Evolutionary conservation across 2,113 vertebrate species (phyloP).

Genomic region (Oostethus manadensis): DNA sequence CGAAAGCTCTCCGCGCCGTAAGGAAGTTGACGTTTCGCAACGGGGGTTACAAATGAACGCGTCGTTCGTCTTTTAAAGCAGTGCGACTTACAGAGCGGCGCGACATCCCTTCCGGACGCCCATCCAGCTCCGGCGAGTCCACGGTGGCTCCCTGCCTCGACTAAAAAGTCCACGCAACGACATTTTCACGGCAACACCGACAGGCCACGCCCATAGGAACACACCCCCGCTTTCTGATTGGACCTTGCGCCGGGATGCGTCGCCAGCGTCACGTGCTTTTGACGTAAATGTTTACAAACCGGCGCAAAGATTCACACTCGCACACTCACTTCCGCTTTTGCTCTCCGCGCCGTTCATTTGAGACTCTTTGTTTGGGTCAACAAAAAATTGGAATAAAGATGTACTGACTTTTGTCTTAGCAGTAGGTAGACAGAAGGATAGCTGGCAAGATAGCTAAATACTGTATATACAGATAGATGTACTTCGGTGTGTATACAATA

Average conservation of each 20-base stretch:
- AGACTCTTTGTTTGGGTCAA: neutral
- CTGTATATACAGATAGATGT: no score
- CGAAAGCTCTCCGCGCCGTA: constrained; percentile 1
- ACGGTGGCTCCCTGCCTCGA: constrained; percentile 22
- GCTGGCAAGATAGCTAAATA: no score
- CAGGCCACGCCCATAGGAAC: constrained; percentile 60
- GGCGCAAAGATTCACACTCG: no score
- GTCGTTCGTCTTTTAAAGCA: neutral
- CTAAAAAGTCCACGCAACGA: constrained; percentile 39
- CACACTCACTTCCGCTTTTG: constrained; percentile 8
- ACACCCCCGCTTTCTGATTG: constrained; percentile 73
- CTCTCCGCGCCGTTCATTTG: neutral
- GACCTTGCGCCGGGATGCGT: constrained; percentile 31
- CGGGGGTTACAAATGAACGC: constrained; percentile 7
- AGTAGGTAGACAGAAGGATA: no score
- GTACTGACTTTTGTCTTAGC: neutral
- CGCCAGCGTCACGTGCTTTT: constrained; percentile 63
- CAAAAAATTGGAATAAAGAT: neutral
- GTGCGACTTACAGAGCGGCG: constrained; percentile 25
- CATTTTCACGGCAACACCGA: constrained; percentile 66
- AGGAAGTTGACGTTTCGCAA: neutral
- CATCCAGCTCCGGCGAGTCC: neutral
- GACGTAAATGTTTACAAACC: constrained; percentile 77
- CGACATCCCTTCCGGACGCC: neutral
- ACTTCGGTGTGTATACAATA: no score